These are phyloP conservation scores for Aphelinus certus DNA, from an alignment of 1,140 invertebrate species.

Conservation along the genomic window DNA sequence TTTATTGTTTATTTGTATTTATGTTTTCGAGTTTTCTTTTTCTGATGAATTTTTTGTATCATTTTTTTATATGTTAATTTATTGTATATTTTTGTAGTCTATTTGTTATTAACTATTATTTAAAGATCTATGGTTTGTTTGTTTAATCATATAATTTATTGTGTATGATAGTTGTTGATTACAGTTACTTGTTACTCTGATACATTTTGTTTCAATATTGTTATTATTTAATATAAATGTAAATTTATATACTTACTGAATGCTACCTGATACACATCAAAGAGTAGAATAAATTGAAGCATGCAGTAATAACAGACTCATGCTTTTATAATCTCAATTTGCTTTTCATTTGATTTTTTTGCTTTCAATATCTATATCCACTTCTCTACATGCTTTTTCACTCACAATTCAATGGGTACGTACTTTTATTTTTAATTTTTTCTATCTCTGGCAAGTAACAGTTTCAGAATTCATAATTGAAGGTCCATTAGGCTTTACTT, in stretches of 20 bases:
- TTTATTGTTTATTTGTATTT: conserved; percentile 55
- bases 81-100: conserved; percentile 25
- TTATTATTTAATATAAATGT: no score
- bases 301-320: conserved; percentile 9
- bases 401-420: conserved; percentile 16
- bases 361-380: background rate
- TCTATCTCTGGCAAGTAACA: no score
- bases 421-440: conserved; percentile 7
- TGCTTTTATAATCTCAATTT: conserved; percentile 10
- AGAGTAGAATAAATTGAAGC: conserved; percentile 7
- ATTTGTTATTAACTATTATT: conserved; percentile 38
- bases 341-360: background rate
- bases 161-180: conserved; percentile 15
- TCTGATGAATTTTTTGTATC: conserved; percentile 54
- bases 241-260: no score
- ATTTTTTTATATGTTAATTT: conserved; percentile 44
- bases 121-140: conserved; percentile 21
- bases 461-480: no score
- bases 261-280: background rate
- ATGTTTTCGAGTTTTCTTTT: conserved; percentile 55
- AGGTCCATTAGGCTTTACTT: conserved; percentile 4
- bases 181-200: conserved; percentile 1
- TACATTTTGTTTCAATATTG: no score
- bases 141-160: conserved; percentile 38
- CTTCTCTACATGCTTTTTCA: background rate